Evolutionary conservation across 1,140 invertebrate genomes (phyloP).

Genomic region (Drosophila santomea): DNA sequence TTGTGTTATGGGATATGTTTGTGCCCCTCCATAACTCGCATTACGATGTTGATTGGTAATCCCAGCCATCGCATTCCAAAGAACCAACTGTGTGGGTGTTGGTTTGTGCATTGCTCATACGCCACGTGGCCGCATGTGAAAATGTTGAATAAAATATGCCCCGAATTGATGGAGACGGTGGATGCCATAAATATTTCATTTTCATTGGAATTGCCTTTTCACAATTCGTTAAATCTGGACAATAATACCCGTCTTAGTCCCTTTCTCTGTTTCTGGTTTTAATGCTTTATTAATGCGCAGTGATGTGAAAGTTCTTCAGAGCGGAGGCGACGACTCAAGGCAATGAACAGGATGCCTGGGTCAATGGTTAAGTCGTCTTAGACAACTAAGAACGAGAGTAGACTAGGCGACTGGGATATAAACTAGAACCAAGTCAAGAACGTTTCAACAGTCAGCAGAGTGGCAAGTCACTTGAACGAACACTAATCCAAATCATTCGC

Average conservation of each 20-base stretch:
- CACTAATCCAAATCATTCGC: neutral
- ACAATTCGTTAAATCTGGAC: conserved; percentile 45
- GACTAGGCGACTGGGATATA: neutral
- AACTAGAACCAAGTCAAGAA: neutral
- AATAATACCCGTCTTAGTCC: conserved; percentile 27
- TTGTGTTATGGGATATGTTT: conserved; percentile 14
- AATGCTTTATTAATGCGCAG: conserved; percentile 34
- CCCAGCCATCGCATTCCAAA: conserved; percentile 17
- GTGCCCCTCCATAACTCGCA: conserved; percentile 11
- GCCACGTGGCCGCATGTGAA: conserved; percentile 35
- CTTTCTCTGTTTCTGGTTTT: conserved; percentile 10
- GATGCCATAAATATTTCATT: conserved; percentile 46
- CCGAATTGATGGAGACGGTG: conserved; percentile 7
- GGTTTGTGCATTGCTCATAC: conserved; percentile 16
- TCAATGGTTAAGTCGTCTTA: conserved; percentile 37
- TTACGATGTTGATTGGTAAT: conserved; percentile 39
- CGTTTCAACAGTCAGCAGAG: neutral
- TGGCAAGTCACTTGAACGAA: neutral
- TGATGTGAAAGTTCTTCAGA: conserved; percentile 34
- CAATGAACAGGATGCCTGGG: conserved; percentile 2
- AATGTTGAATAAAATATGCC: conserved; percentile 27
- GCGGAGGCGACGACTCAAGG: conserved; percentile 17
- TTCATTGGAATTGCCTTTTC: conserved; percentile 50
- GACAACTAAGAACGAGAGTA: neutral
- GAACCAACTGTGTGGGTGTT: neutral